Evolutionary conservation across 37 sponge, comb jelly and placozoan genomes (phyloP).

Genomic region (Cliona cf. orientalis): DNA sequence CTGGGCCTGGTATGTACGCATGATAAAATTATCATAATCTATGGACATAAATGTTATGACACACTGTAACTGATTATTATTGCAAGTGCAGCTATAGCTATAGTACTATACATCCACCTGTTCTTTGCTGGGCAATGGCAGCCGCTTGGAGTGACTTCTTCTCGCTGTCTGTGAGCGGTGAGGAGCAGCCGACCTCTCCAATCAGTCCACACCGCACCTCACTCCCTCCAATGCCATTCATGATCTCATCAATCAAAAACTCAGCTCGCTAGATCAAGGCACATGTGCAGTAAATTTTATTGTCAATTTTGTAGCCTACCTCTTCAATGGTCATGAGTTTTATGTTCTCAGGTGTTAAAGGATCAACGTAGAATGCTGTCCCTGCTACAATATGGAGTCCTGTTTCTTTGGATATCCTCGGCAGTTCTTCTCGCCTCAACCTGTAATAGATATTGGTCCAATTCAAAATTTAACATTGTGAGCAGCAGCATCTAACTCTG

Average conservation of each 20-base stretch:
- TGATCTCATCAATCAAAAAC: slow-evolving; percentile 50
- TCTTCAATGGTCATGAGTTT: slow-evolving; percentile 54
- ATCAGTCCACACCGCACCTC: slow-evolving; percentile 77
- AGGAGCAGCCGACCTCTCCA: slow-evolving; percentile 82
- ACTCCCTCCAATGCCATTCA: slow-evolving; percentile 48
- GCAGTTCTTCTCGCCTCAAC: slow-evolving; percentile 47
- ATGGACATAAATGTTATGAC: no score
- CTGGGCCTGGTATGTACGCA: no score
- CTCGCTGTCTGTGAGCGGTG: slow-evolving; percentile 63
- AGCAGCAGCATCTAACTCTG: no score
- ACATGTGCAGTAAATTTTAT: no score
- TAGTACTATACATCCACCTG: no score
- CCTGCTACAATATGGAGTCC: slow-evolving; percentile 59
- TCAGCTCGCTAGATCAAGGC: no score
- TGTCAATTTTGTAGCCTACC: no score
- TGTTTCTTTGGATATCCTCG: slow-evolving; percentile 22
- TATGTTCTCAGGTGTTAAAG: slow-evolving; percentile 34
- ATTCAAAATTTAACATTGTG: no score
- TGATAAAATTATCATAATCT: no score
- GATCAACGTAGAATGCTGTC: slow-evolving; percentile 63
- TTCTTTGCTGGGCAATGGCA: slow-evolving; percentile 61
- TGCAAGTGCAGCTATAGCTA: no score
- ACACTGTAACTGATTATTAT: no score
- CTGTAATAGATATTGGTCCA: no score
- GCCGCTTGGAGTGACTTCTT: slow-evolving; percentile 58